Conservation (phyloP, 1,140 invertebrate genomes). For the Phocides pigmalion region DNA sequence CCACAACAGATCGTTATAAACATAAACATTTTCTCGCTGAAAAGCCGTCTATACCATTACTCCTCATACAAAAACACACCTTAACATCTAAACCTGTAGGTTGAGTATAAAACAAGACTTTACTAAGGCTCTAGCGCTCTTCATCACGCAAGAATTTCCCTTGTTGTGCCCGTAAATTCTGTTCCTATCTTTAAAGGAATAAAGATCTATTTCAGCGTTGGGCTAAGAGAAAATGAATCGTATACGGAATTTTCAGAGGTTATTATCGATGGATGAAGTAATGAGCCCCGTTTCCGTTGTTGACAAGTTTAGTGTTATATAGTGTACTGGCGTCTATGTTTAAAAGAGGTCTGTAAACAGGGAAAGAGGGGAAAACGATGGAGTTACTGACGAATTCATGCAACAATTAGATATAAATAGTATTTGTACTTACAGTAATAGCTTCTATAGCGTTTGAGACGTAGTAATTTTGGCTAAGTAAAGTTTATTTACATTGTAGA, state of each 20-base stretch:
- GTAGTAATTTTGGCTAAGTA: too few species aligned
- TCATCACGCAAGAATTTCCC: conserved; percentile 34
- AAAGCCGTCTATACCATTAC: conserved; percentile 45
- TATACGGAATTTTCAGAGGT: conserved; percentile 62
- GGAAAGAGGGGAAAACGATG: too few species aligned
- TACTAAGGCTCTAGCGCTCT: conserved; percentile 32
- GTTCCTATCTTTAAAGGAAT: conserved; percentile 79
- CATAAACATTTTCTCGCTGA: conserved; percentile 65
- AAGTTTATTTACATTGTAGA: too few species aligned
- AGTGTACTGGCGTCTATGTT: conserved; percentile 15
- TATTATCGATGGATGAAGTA: conserved; percentile 52
- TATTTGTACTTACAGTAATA: too few species aligned
- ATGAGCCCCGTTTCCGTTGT: conserved; percentile 57
- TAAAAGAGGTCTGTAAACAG: conserved; percentile 52
- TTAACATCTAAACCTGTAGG: neutral
- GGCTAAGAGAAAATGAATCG: conserved; percentile 73
- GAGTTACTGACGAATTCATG: conserved; percentile 38
- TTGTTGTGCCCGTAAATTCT: conserved; percentile 80
- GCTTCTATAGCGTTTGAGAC: too few species aligned
- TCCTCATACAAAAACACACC: conserved; percentile 17
- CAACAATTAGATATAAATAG: too few species aligned
- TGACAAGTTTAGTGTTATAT: conserved; percentile 52
- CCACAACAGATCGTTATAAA: conserved; percentile 80
- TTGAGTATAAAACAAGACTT: neutral
- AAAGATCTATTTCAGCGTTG: conserved; percentile 78